These are phyloP conservation scores for Hemibagrus wyckioides DNA, from an alignment of 2,113 vertebrate species.

Conservation along the genomic window DNA sequence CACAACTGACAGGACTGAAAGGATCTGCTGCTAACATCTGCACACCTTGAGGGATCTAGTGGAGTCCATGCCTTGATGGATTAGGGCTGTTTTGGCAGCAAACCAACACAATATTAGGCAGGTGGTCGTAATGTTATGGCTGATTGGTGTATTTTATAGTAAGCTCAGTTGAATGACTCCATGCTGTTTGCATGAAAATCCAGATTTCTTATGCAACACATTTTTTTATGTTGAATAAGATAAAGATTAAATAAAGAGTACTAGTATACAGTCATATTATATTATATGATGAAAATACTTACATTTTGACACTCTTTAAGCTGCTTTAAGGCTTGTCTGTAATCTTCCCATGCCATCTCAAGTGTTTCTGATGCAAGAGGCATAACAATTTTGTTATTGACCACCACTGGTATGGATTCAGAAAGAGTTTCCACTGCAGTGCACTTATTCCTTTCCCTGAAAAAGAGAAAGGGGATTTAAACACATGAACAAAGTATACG, in stretches of 20 bases:
- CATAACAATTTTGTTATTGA: slow-evolving; percentile 57
- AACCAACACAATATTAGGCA: no score
- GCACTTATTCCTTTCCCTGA: slow-evolving; percentile 56
- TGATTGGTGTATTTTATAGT: background rate
- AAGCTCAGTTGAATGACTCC: background rate
- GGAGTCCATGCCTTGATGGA: no score
- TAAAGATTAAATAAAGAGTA: background rate
- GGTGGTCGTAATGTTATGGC: no score
- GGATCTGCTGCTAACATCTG: no score
- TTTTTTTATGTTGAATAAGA: background rate
- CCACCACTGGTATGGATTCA: slow-evolving; percentile 68
- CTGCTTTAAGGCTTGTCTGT: slow-evolving; percentile 67
- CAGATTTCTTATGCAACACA: background rate
- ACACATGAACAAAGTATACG: background rate
- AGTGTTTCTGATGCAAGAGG: slow-evolving; percentile 67
- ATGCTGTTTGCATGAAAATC: background rate
- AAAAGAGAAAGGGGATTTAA: background rate
- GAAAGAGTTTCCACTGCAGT: slow-evolving; percentile 68
- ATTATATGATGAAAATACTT: slow-evolving; percentile 24
- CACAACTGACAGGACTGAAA: no score
- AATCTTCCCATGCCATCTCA: slow-evolving; percentile 67
- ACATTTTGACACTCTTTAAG: slow-evolving; percentile 69
- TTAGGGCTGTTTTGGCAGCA: no score
- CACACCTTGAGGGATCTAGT: no score
- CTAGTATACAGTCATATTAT: background rate